phyloP scores from a whole-genome alignment of 53 echinoderm and acorn worm genomes.

The Mesocentrotus franciscanus region DNA sequence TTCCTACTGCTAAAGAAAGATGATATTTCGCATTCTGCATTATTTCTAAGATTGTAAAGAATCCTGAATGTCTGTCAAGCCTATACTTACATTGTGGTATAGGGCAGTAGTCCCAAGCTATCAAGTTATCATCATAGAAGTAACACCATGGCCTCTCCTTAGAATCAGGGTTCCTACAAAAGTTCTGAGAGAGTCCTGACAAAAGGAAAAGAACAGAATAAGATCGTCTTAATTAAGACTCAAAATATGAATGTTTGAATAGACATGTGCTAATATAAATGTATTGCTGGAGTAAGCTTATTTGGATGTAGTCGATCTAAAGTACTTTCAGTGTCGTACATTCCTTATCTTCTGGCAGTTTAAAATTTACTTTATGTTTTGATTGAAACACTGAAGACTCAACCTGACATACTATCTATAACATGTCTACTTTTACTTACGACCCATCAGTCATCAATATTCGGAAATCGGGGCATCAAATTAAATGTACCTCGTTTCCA shows the following conservation, averaged over 20 bases:
- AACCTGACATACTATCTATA: too few relatives aligned
- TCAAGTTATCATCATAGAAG: conserved; percentile 35
- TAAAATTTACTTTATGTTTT: too few relatives aligned
- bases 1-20: too few relatives aligned
- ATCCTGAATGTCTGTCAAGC: neutral
- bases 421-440: too few relatives aligned
- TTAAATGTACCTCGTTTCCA: neutral
- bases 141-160: conserved; percentile 74
- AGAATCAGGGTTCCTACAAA: conserved; percentile 70
- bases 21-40: too few relatives aligned
- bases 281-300: neutral
- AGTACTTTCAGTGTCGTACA: too few relatives aligned
- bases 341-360: too few relatives aligned
- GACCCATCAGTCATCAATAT: too few relatives aligned
- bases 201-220: neutral
- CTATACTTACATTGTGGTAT: conserved; percentile 66
- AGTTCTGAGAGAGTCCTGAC: conserved; percentile 65
- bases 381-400: too few relatives aligned
- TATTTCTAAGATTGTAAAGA: too few relatives aligned
- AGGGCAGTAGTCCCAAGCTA: conserved; percentile 67
- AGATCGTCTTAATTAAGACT: neutral
- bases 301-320: neutral
- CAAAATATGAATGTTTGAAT: neutral
- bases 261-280: neutral
- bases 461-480: neutral